Percentiles rank a stretch among this genome's conserved stretches.
Evolutionary conservation across 2,113 vertebrate genomes (phyloP).

Genomic region (Arothron firmamentum): DNA sequence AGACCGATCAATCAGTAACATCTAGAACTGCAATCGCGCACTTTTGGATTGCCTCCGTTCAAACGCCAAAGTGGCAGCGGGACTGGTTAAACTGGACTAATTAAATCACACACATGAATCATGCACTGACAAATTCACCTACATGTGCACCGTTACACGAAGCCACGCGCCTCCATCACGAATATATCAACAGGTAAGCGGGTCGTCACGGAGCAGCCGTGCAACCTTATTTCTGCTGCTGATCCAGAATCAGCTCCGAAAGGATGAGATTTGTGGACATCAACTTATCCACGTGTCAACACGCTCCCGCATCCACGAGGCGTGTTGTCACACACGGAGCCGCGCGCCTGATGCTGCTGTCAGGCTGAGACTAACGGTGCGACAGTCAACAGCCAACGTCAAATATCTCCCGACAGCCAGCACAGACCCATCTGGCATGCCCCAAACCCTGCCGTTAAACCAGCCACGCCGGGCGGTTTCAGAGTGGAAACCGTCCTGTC

Average conservation of each 20-base stretch:
- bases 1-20: slow-evolving; percentile 50
- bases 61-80: no score
- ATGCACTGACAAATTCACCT: no score
- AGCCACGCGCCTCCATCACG: slow-evolving; percentile 3
- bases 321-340: not conserved
- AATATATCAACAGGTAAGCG: slow-evolving; percentile 56
- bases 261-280: fast-evolving
- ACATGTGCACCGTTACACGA: slow-evolving; percentile 18
- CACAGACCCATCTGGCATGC: not conserved
- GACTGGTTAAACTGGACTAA: not conserved
- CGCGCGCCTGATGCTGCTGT: slow-evolving; percentile 29
- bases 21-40: not conserved
- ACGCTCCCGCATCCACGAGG: not conserved
- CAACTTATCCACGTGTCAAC: not conserved
- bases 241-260: not conserved
- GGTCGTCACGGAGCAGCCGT: not conserved
- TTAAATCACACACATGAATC: no score
- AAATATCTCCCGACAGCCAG: not conserved
- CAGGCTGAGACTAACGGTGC: slow-evolving; percentile 17
- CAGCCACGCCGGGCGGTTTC: not conserved
- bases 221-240: slow-evolving; percentile 11
- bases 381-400: not conserved
- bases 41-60: no score
- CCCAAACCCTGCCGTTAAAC: not conserved
- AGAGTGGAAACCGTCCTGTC: slow-evolving; percentile 24